Percentiles rank a stretch among this genome's conserved stretches.
These are phyloP conservation scores for Sebastes dallii DNA, from an alignment of 2,797 vertebrate species.

Conservation along the genomic window DNA sequence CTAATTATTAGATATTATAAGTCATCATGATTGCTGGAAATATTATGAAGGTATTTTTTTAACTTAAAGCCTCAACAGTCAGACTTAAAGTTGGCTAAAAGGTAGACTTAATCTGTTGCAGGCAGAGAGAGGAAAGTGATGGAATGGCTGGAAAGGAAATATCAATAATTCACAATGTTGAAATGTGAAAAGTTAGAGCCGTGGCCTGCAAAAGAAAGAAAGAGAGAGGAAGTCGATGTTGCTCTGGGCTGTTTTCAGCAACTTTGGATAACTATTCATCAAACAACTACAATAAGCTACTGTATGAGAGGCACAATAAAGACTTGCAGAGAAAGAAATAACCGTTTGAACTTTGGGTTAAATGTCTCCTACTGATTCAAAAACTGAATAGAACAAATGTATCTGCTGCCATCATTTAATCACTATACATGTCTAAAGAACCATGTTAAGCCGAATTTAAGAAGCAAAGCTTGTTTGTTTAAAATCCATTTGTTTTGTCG, in stretches of 20 bases:
- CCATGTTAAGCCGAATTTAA: background rate
- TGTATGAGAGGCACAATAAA: conserved; percentile 10
- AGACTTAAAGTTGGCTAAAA: conserved; percentile 35
- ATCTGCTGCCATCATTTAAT: background rate
- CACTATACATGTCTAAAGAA: background rate
- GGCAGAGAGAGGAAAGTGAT: conserved; percentile 62
- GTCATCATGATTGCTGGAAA: background rate
- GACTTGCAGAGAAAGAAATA: background rate
- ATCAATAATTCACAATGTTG: conserved; percentile 77
- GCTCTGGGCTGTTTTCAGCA: conserved; percentile 60
- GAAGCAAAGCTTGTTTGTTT: background rate
- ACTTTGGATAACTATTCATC: conserved; percentile 61
- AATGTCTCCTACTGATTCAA: background rate
- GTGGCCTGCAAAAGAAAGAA: conserved; percentile 35
- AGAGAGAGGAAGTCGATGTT: conserved; percentile 38
- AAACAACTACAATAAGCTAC: conserved; percentile 26
- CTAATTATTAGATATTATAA: background rate
- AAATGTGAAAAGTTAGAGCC: conserved; percentile 73
- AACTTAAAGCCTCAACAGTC: conserved; percentile 2
- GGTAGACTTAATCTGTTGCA: conserved; percentile 61
- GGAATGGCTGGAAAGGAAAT: conserved; percentile 62
- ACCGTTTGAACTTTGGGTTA: conserved; percentile 17
- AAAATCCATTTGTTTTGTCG: background rate
- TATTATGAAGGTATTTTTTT: conserved; percentile 9
- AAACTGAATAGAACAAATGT: background rate